phyloP scores from a whole-genome alignment of 1,140 invertebrate genomes.

The Nasonia vitripennis region DNA sequence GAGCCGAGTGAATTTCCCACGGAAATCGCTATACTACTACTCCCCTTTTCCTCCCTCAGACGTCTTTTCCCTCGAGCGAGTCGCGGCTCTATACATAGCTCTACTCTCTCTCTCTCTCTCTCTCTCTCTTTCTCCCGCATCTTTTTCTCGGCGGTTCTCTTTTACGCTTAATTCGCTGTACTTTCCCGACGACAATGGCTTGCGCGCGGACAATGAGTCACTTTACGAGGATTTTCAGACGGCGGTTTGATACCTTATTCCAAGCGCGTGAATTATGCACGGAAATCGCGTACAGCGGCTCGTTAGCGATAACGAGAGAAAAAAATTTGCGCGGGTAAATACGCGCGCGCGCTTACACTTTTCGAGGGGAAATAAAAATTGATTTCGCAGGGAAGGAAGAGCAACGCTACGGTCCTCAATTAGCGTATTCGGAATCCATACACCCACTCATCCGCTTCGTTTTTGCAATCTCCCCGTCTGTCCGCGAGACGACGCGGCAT shows the following conservation, averaged over 20 bases:
- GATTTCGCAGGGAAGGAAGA: background rate
- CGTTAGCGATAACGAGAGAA: background rate
- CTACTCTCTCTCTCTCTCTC: no score
- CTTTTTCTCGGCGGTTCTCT: background rate
- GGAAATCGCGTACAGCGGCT: background rate
- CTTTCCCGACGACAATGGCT: background rate
- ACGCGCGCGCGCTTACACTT: background rate
- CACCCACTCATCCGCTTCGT: background rate
- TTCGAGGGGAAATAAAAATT: background rate
- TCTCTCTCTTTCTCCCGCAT: background rate
- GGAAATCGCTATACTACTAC: background rate
- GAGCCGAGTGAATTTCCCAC: slow-evolving; percentile 8
- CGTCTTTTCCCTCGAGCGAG: background rate
- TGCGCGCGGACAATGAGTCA: background rate
- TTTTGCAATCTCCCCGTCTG: background rate
- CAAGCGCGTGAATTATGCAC: background rate
- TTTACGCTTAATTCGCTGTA: background rate
- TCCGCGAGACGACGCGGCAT: background rate
- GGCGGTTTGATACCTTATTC: background rate
- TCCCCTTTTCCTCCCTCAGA: background rate
- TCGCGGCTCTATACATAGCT: no score
- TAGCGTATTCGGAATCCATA: background rate
- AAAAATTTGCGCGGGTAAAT: background rate
- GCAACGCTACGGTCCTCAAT: background rate
- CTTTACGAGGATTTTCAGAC: background rate